phyloP scores from a whole-genome alignment of 2,113 vertebrate species.

The Scortum barcoo region DNA sequence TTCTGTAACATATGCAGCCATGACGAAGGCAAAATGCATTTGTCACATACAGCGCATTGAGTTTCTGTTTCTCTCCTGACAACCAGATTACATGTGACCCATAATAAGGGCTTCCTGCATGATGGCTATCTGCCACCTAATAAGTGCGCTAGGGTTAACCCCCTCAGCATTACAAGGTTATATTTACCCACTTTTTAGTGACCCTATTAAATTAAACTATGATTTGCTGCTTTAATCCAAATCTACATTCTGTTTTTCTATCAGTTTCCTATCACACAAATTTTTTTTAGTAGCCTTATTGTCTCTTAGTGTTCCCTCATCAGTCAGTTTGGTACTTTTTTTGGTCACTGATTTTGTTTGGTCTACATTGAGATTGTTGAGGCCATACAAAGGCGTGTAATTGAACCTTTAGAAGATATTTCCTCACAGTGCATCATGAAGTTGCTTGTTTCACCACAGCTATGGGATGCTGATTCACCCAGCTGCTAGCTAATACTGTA shows the following conservation, averaged over 20 bases:
- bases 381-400: too few species aligned
- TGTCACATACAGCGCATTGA: not conserved
- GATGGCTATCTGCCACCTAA: not conserved
- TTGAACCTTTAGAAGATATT: not conserved
- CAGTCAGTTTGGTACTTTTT: not conserved
- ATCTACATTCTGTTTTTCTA: not conserved
- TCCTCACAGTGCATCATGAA: not conserved
- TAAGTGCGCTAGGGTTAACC: not conserved
- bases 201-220: too few species aligned
- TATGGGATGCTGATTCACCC: not conserved
- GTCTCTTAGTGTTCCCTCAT: not conserved
- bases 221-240: too few species aligned
- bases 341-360: too few species aligned
- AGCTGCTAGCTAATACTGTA: not conserved
- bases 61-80: not conserved
- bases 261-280: not conserved
- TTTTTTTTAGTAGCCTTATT: not conserved
- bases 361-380: not conserved
- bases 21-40: too few species aligned
- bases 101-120: not conserved
- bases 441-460: not conserved
- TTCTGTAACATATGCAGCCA: not conserved
- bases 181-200: too few species aligned
- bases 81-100: not conserved
- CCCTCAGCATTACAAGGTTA: not conserved